These are phyloP conservation scores for Melangyna quadrimaculata DNA, from an alignment of 2,888 invertebrate genomes.

Conservation along the genomic window DNA sequence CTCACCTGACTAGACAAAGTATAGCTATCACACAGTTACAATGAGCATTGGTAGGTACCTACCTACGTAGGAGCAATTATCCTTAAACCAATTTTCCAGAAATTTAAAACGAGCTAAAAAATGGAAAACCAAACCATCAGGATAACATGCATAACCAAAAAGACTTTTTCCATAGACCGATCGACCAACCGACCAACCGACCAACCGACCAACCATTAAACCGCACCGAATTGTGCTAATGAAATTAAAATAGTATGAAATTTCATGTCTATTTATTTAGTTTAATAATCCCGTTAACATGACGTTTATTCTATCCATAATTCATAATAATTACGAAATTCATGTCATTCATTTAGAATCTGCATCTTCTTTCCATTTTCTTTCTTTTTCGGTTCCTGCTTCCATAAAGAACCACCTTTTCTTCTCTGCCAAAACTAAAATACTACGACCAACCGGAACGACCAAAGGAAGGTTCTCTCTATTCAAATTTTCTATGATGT, in stretches of 20 bases:
- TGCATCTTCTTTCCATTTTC: constrained; percentile 35
- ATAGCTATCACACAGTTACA: not conserved
- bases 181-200: constrained; percentile 10
- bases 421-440: not conserved
- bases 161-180: constrained; percentile 11
- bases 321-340: constrained; percentile 71
- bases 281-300: constrained; percentile 71
- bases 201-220: constrained; percentile 47
- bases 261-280: constrained; percentile 72
- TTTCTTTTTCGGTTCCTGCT: constrained; percentile 33
- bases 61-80: not conserved
- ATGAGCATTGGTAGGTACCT: not conserved
- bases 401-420: not conserved
- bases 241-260: constrained; percentile 72
- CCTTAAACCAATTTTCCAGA: not conserved
- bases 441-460: not conserved
- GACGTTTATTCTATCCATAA: constrained; percentile 71
- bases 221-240: constrained; percentile 71
- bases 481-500: constrained; percentile 10
- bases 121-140: not conserved
- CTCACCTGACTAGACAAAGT: not conserved
- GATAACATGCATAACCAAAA: not conserved
- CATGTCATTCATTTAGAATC: constrained; percentile 68
- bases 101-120: not conserved
- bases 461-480: constrained; percentile 8